Conservation (phyloP, 2,797 vertebrate species). For the Phrynocephalus forsythii region DNA sequence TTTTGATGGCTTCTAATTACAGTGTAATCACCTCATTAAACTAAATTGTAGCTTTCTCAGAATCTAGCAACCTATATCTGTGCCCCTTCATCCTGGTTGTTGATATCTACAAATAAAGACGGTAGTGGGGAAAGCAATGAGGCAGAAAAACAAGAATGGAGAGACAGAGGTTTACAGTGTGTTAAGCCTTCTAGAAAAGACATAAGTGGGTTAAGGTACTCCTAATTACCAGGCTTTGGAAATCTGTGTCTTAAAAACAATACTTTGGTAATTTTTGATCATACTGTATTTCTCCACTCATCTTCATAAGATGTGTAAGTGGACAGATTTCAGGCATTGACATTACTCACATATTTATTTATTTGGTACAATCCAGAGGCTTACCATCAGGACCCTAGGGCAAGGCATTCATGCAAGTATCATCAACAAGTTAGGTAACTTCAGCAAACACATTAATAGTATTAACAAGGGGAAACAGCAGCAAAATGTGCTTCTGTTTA, state of each 20-base stretch:
- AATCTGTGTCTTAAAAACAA: conserved; percentile 57
- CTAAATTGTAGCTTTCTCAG: conserved; percentile 13
- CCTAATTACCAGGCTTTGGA: conserved; percentile 66
- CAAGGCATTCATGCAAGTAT: background rate
- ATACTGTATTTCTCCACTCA: conserved; percentile 56
- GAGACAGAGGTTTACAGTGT: conserved; percentile 34
- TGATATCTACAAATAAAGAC: conserved; percentile 20
- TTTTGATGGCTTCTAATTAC: background rate
- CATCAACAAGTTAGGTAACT: background rate
- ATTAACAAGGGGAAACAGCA: background rate
- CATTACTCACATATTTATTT: background rate
- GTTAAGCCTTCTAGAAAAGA: conserved; percentile 39
- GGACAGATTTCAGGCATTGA: background rate
- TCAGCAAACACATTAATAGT: background rate
- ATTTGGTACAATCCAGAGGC: too few relatives aligned
- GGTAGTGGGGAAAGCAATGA: conserved; percentile 22
- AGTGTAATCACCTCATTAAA: rapidly evolving
- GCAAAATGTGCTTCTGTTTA: too few relatives aligned
- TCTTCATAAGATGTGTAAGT: conserved; percentile 37
- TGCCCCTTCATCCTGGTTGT: background rate
- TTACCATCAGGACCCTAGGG: too few relatives aligned
- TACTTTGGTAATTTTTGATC: conserved; percentile 63
- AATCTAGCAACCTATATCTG: conserved; percentile 20
- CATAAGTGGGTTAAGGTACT: conserved; percentile 55
- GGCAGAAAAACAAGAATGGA: conserved; percentile 21